Percentiles rank a stretch among this genome's conserved stretches.
These are phyloP conservation scores for Fissipunctia ypsillon DNA, from an alignment of 2,888 invertebrate genomes.

Conservation along the genomic window DNA sequence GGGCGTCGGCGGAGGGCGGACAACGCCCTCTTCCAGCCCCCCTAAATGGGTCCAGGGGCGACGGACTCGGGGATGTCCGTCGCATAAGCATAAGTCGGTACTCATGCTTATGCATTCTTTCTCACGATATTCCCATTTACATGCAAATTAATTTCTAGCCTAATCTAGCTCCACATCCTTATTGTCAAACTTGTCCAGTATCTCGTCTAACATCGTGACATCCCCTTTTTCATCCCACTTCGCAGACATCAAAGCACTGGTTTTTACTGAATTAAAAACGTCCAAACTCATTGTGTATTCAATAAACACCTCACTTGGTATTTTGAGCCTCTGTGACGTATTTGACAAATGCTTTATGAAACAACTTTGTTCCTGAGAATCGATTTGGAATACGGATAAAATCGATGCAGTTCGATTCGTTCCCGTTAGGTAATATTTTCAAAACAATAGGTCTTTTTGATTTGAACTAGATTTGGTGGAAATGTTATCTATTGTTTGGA, in stretches of 20 bases:
- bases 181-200: background rate
- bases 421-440: slow-evolving; percentile 58
- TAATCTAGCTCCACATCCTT: background rate
- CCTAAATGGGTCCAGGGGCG: too few relatives aligned
- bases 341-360: slow-evolving; percentile 45
- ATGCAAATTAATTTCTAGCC: background rate
- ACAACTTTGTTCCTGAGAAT: slow-evolving; percentile 46
- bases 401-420: slow-evolving; percentile 32
- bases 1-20: too few relatives aligned
- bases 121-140: background rate
- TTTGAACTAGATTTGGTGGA: slow-evolving; percentile 37
- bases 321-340: slow-evolving; percentile 58
- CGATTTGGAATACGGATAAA: slow-evolving; percentile 30
- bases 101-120: background rate
- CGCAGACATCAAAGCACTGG: slow-evolving; percentile 46
- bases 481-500: slow-evolving; percentile 38
- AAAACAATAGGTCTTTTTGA: slow-evolving; percentile 52
- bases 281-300: slow-evolving; percentile 53
- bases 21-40: too few relatives aligned
- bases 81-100: too few relatives aligned
- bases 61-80: too few relatives aligned
- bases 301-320: slow-evolving; percentile 30
- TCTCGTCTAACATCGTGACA: slow-evolving; percentile 18
- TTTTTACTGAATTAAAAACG: slow-evolving; percentile 52
- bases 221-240: slow-evolving; percentile 11